phyloP scores from a whole-genome alignment of 1,140 invertebrate species.

The Adoxophyes honmai region DNA sequence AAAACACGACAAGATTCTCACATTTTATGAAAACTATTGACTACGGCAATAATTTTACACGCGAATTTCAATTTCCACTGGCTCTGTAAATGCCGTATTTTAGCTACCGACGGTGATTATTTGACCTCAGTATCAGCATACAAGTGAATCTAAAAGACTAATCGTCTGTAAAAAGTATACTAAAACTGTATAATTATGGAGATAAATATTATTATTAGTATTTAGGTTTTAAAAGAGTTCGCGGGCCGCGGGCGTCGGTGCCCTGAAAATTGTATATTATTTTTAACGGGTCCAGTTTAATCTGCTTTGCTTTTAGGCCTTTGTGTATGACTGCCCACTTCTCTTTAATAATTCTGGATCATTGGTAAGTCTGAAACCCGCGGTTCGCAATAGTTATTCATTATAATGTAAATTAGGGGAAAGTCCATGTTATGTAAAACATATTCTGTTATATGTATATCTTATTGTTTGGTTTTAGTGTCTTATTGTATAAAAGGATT shows the following conservation, averaged over 20 bases:
- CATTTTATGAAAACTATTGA: too few relatives aligned
- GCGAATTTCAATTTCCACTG: too few relatives aligned
- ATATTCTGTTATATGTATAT: constrained; percentile 51
- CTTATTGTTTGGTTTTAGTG: constrained; percentile 58
- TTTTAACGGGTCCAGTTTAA: constrained; percentile 3
- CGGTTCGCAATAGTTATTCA: constrained; percentile 33
- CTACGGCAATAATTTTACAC: too few relatives aligned
- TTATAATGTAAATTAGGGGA: constrained; percentile 58
- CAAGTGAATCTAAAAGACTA: constrained; percentile 53
- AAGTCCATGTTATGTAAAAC: constrained; percentile 58
- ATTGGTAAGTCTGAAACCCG: constrained; percentile 13
- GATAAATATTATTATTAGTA: constrained; percentile 34
- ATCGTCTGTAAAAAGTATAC: constrained; percentile 60
- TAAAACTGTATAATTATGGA: constrained; percentile 46
- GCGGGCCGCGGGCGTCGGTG: constrained; percentile 32
- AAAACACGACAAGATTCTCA: too few relatives aligned
- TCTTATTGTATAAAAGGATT: constrained; percentile 55
- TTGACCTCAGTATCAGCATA: constrained; percentile 15
- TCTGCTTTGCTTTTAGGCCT: neutral
- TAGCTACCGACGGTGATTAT: neutral
- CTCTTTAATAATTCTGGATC: neutral
- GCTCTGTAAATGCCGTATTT: too few relatives aligned
- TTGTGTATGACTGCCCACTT: neutral
- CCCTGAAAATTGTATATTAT: constrained; percentile 8
- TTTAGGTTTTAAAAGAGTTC: constrained; percentile 40